These are phyloP conservation scores for Bucco capensis DNA, from an alignment of 2,113 vertebrate species.

Conservation along the genomic window DNA sequence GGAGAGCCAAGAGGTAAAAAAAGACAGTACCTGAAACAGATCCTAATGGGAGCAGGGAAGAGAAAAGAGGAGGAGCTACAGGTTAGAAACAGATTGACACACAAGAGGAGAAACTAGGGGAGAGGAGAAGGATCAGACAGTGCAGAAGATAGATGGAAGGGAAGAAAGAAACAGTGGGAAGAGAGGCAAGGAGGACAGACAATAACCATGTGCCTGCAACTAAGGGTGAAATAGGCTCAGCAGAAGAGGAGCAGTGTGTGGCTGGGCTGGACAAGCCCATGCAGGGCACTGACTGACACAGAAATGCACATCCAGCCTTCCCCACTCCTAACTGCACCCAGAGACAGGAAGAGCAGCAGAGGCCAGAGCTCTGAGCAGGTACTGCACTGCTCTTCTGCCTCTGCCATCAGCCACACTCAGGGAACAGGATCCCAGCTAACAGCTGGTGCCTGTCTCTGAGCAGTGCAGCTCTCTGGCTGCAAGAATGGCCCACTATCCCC, in stretches of 20 bases:
- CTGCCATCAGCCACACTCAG: accelerated
- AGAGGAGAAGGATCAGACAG: background rate
- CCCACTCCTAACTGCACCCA: too few relatives aligned
- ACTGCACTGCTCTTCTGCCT: background rate
- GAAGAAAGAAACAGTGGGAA: background rate
- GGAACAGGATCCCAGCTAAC: background rate
- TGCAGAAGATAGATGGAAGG: background rate
- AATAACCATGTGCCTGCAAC: background rate
- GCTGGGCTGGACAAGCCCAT: accelerated
- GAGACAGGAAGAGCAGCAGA: too few relatives aligned
- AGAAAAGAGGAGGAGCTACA: constrained; percentile 72
- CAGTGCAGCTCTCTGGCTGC: background rate
- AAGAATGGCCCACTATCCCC: constrained; percentile 2
- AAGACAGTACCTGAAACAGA: constrained; percentile 92
- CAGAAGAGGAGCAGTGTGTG: background rate
- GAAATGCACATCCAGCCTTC: background rate
- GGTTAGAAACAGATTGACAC: constrained; percentile 63
- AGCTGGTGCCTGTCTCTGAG: background rate
- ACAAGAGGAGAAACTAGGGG: background rate
- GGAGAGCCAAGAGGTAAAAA: background rate
- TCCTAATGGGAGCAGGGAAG: constrained; percentile 86
- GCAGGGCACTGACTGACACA: background rate
- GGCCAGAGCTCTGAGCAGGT: background rate
- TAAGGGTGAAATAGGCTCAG: background rate
- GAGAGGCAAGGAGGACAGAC: background rate